Percentiles rank a stretch among this genome's conserved stretches.
These are phyloP conservation scores for Bombyx mandarina DNA, from an alignment of 1,140 invertebrate genomes.

Conservation along the genomic window DNA sequence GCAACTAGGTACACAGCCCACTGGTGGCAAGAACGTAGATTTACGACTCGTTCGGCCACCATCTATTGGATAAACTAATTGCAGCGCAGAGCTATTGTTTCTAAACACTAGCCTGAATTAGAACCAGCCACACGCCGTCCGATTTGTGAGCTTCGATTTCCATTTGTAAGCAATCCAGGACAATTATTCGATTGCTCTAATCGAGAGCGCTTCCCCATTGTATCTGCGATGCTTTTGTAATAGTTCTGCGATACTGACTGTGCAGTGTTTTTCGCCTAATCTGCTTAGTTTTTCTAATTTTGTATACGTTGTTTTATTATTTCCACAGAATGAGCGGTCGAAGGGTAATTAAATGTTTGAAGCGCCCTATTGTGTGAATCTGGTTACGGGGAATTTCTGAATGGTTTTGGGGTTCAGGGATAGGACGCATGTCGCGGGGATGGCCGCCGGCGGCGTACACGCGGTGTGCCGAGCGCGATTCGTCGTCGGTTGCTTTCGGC, in stretches of 20 bases:
- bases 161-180: conserved; percentile 33
- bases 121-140: conserved; percentile 19
- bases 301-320: too few relatives aligned
- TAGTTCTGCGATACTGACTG: too few relatives aligned
- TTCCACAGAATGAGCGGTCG: too few relatives aligned
- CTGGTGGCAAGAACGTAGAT: conserved; percentile 57
- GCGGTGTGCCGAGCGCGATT: conserved; percentile 9
- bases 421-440: conserved; percentile 21
- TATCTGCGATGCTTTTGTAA: background rate
- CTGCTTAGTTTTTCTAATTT: too few relatives aligned
- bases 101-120: conserved; percentile 52
- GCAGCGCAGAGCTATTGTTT: conserved; percentile 62
- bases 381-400: too few relatives aligned
- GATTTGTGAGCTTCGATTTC: conserved; percentile 16
- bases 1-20: conserved; percentile 45
- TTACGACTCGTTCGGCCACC: conserved; percentile 63
- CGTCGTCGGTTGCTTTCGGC: conserved; percentile 16
- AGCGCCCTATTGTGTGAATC: too few relatives aligned
- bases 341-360: too few relatives aligned
- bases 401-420: conserved; percentile 1
- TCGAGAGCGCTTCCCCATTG: conserved; percentile 10
- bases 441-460: conserved; percentile 40
- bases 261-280: too few relatives aligned
- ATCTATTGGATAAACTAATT: conserved; percentile 67
- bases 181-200: conserved; percentile 39